Conservation (phyloP, 2,888 invertebrate species). For the Cryptocephalus primarius region DNA sequence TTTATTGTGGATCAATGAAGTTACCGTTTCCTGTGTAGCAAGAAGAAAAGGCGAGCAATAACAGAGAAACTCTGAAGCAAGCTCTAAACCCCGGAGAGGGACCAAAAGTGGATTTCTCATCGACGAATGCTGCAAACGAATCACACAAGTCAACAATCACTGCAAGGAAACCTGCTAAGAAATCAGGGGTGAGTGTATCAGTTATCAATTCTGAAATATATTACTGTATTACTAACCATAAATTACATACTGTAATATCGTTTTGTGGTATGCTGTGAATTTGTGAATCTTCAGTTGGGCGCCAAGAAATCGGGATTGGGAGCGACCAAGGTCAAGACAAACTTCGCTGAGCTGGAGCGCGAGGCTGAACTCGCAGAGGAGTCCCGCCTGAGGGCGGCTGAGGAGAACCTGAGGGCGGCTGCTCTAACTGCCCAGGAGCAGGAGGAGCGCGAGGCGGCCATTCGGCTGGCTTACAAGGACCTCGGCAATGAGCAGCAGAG, state of each 20-base stretch:
- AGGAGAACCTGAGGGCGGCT: slow-evolving; percentile 34
- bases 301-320: slow-evolving; percentile 83
- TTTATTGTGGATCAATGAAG: too few species aligned
- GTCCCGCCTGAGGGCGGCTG: slow-evolving; percentile 38
- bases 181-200: slow-evolving; percentile 51
- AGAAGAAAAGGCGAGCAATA: neutral
- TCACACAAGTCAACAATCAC: slow-evolving; percentile 60
- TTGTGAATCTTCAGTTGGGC: slow-evolving; percentile 51
- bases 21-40: neutral
- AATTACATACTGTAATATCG: too few species aligned
- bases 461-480: slow-evolving; percentile 70
- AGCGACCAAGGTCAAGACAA: slow-evolving; percentile 87
- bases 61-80: neutral
- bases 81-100: slow-evolving; percentile 20
- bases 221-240: too few species aligned
- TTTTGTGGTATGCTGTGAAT: too few species aligned
- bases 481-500: slow-evolving; percentile 52
- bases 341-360: slow-evolving; percentile 90
- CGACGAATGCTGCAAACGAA: slow-evolving; percentile 14
- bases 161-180: slow-evolving; percentile 57
- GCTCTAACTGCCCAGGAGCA: slow-evolving; percentile 50
- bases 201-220: too few species aligned
- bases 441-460: slow-evolving; percentile 52
- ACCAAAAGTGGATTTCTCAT: slow-evolving; percentile 28
- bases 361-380: slow-evolving; percentile 81